Conservation (phyloP, 2,797 vertebrate species). For the Thaleichthys pacificus region DNA sequence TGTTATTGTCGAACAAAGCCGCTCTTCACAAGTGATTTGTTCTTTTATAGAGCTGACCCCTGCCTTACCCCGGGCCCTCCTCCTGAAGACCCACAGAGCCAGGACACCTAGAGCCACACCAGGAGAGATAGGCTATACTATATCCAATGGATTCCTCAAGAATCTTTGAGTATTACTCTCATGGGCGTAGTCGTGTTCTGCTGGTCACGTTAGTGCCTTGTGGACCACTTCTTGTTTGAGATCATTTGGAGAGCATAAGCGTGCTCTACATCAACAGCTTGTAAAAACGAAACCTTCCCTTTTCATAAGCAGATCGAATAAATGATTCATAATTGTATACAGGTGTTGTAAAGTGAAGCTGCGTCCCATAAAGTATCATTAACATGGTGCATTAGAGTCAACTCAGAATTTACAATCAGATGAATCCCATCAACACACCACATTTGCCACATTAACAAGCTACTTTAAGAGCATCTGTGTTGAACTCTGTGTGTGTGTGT, state of each 20-base stretch:
- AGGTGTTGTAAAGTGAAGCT: not conserved
- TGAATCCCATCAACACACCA: not conserved
- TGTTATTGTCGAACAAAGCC: slow-evolving; percentile 53
- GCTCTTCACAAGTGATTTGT: slow-evolving; percentile 58
- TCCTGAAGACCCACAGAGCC: slow-evolving; percentile 32
- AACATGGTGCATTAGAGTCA: slow-evolving; percentile 5
- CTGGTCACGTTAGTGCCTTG: too few relatives aligned
- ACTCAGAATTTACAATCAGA: not conserved
- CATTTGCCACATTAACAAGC: not conserved
- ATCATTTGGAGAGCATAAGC: too few relatives aligned
- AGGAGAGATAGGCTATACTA: not conserved
- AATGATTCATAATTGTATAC: too few relatives aligned
- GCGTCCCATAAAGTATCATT: not conserved
- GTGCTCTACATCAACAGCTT: too few relatives aligned
- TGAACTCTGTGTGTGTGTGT: not conserved
- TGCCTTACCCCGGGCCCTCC: slow-evolving; percentile 44
- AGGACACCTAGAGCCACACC: slow-evolving; percentile 24
- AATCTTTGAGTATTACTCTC: not conserved
- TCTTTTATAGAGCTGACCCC: slow-evolving; percentile 41
- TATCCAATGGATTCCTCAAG: not conserved
- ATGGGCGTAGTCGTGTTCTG: too few relatives aligned
- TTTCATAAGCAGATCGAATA: too few relatives aligned
- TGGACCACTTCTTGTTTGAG: too few relatives aligned
- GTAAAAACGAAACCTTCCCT: too few relatives aligned
- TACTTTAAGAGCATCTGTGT: slow-evolving; percentile 13